Conservation (phyloP, 1,140 invertebrate species). For the Zaprionus tsacasi region DNA sequence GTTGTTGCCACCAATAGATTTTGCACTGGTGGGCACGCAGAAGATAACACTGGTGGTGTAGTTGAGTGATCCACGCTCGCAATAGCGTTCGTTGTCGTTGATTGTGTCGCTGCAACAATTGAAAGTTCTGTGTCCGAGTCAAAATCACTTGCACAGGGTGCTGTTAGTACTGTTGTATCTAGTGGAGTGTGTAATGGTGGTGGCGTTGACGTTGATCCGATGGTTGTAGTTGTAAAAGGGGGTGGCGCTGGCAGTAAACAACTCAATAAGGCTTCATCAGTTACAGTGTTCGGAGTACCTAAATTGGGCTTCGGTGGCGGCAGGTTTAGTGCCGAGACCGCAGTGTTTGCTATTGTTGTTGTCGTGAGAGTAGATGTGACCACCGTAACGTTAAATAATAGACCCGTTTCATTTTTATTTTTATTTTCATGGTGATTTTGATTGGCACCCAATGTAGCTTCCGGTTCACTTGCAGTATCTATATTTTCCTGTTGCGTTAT, state of each 20-base stretch:
- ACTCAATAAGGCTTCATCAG: slow-evolving; percentile 33
- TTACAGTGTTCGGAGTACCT: slow-evolving; percentile 10
- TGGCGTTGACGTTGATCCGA: slow-evolving; percentile 28
- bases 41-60: slow-evolving; percentile 37
- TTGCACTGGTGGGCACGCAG: slow-evolving; percentile 11
- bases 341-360: slow-evolving; percentile 23
- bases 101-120: slow-evolving; percentile 67
- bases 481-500: slow-evolving; percentile 16
- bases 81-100: slow-evolving; percentile 43
- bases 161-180: slow-evolving; percentile 11
- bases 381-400: slow-evolving; percentile 5
- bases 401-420: neutral
- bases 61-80: slow-evolving; percentile 37
- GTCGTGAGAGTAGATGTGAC: slow-evolving; percentile 10
- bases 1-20: slow-evolving; percentile 22
- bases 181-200: slow-evolving; percentile 25
- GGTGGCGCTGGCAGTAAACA: slow-evolving; percentile 35
- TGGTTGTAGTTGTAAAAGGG: slow-evolving; percentile 18
- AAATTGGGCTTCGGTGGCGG: slow-evolving; percentile 59
- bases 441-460: slow-evolving; percentile 4
- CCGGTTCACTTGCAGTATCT: neutral
- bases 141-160: slow-evolving; percentile 70
- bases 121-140: slow-evolving; percentile 80
- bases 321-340: slow-evolving; percentile 42
- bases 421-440: slow-evolving; percentile 29